Base-by-base conservation (phyloP, 2,113 vertebrate genomes). In the Craseonycteris thonglongyai region DNA sequence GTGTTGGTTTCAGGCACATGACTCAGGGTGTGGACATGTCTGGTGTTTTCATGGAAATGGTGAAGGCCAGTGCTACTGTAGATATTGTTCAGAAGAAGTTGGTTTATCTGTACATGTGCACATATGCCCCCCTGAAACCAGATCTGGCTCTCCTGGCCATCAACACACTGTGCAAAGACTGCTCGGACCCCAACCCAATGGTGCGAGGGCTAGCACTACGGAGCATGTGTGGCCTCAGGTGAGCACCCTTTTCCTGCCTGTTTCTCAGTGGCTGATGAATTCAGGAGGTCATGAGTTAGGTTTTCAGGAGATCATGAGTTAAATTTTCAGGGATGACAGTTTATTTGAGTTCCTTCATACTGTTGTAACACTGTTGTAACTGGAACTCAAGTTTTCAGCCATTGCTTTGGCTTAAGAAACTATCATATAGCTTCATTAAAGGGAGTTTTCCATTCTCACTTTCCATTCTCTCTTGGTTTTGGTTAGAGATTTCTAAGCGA, bases 41-140 rank as follows among this genome's bases (percentile, higher is more conserved):
- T 2, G 97, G 97, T 51, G 98, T 99, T 87, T 99, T 99, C 98
- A 99, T 99, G 98, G 99, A 99, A 97, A 99, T 99, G 99, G 99
- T 99, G 68, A 99, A 99, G 98, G 99, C 99, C 10, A 99, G 99
- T 80, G 99, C 99, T 76, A 99, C 99, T 4, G 97, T 99, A 15
- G 99, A 99, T 94, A 97, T 99, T 45, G 99, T 99, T 91, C 99
- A 99, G 98, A 99, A 99, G 98, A 99, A 99, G 96, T 95, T 99
- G 96, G 99, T 99, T 58, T 99, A 99, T 45, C 97, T 99, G 88
- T 99, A 99, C 97, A 98, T 99, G 98, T 99, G 99, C 94, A 98
- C 99, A 2, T 99, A 99, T 16, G 99, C 99, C 2, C 94, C 99
- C 11, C 97, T 98, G 58, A 99, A 99, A 96, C 99, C 99, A 0